Conservation (phyloP, 2,888 invertebrate genomes). For the Melanchra persicariae region DNA sequence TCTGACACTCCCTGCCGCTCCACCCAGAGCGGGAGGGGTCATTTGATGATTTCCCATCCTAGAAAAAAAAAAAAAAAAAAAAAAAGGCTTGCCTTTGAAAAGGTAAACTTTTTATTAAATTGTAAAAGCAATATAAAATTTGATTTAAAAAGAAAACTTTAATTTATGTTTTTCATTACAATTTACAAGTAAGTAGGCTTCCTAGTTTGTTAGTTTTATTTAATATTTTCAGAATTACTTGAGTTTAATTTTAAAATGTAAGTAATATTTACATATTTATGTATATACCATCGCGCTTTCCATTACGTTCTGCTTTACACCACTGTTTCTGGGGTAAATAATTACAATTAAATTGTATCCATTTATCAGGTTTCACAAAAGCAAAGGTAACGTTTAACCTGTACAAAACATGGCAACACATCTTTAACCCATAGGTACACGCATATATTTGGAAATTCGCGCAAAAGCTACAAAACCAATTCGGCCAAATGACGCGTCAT, state of each 20-base stretch:
- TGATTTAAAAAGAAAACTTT: constrained; percentile 9
- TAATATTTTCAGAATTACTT: background rate
- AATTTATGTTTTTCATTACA: background rate
- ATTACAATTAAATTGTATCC: constrained; percentile 22
- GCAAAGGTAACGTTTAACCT: constrained; percentile 20
- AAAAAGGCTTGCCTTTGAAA: too few species aligned
- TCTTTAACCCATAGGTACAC: constrained; percentile 20
- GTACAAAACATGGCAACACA: background rate
- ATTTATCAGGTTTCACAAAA: constrained; percentile 20
- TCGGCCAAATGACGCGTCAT: constrained; percentile 61
- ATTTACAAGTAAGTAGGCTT: background rate
- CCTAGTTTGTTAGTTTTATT: background rate
- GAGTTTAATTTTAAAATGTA: background rate
- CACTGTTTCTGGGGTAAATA: constrained; percentile 1
- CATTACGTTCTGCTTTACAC: background rate
- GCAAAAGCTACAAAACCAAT: constrained; percentile 56
- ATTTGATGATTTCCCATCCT: too few species aligned
- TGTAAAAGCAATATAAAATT: constrained; percentile 13
- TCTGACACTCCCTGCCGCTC: too few species aligned
- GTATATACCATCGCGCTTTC: background rate
- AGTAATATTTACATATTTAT: too few species aligned
- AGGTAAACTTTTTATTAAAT: background rate
- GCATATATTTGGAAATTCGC: constrained; percentile 41
- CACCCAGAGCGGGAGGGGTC: too few species aligned
- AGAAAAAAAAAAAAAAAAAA: too few species aligned